phyloP scores from a whole-genome alignment of 2,797 vertebrate genomes.

The Echeneis naucrates region DNA sequence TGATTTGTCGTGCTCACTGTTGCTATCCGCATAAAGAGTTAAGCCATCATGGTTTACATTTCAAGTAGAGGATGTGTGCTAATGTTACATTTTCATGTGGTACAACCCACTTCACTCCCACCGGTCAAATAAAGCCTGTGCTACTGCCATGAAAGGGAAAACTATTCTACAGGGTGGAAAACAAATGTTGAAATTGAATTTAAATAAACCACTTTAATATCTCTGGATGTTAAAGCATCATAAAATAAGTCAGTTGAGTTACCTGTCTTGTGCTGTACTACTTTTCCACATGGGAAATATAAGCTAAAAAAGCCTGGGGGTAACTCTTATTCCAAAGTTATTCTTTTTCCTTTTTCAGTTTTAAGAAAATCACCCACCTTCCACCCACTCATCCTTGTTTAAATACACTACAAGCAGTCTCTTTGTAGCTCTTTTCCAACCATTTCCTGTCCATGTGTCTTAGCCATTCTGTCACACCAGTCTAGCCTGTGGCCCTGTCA shows the following conservation, averaged over 20 bases:
- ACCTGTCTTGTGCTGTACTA: neutral
- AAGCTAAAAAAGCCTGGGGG: neutral
- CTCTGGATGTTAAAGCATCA: neutral
- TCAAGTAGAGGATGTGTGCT: neutral
- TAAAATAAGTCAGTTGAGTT: neutral
- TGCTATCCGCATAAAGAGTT: neutral
- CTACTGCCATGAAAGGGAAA: neutral
- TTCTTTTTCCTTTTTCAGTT: neutral
- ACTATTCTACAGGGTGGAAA: neutral
- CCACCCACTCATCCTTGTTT: conserved; percentile 8
- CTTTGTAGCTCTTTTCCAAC: conserved; percentile 32
- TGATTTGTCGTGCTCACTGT: conserved; percentile 7
- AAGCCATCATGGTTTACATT: neutral
- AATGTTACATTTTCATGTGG: neutral
- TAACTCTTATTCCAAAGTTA: neutral
- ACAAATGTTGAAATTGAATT: neutral
- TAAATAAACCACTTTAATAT: neutral
- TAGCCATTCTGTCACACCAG: conserved; percentile 60
- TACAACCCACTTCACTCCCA: neutral
- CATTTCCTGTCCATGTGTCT: conserved; percentile 56
- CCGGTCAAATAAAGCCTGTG: neutral
- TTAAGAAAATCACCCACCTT: neutral
- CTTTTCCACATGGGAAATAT: neutral
- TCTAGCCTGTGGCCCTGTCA: conserved; percentile 59
- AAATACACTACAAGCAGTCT: conserved; percentile 27